Percentiles rank a stretch among this genome's conserved stretches.
These are phyloP conservation scores for Oreocharis arfaki DNA, from an alignment of 2,113 vertebrate genomes.

Conservation along the genomic window DNA sequence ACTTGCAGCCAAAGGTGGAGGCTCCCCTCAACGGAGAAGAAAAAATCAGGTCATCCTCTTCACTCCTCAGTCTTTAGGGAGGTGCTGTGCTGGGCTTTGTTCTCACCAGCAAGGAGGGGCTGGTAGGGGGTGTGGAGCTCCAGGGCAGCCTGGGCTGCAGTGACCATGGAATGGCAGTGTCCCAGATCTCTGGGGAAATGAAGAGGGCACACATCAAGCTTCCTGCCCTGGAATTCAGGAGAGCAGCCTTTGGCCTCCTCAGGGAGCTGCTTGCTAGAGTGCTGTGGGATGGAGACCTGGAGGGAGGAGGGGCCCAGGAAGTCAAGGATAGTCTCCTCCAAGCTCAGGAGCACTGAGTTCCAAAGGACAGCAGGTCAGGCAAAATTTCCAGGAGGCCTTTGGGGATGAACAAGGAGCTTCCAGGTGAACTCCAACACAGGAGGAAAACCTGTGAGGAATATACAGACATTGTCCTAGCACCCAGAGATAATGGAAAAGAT, in stretches of 20 bases:
- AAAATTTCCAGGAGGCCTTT: not conserved
- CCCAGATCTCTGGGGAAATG: not conserved
- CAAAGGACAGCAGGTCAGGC: not conserved
- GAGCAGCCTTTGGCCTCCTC: too few species aligned
- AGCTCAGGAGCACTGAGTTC: not conserved
- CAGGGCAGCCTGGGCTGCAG: not conserved
- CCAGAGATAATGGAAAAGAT: not conserved
- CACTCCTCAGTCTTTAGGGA: not conserved
- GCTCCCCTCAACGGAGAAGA: not conserved
- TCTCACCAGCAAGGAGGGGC: not conserved
- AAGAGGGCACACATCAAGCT: not conserved
- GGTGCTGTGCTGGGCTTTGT: not conserved
- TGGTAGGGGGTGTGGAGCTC: not conserved
- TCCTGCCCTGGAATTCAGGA: not conserved
- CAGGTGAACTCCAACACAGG: not conserved
- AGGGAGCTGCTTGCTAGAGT: not conserved
- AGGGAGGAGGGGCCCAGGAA: not conserved
- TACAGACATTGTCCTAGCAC: too few species aligned
- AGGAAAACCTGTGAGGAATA: not conserved
- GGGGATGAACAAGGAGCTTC: not conserved
- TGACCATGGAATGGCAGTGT: not conserved
- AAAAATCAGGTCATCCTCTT: not conserved
- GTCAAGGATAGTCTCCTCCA: not conserved
- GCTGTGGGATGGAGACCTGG: not conserved
- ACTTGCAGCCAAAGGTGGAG: fast-evolving